These are phyloP conservation scores for Drosophila santomea DNA, from an alignment of 1,140 invertebrate genomes.

Conservation along the genomic window DNA sequence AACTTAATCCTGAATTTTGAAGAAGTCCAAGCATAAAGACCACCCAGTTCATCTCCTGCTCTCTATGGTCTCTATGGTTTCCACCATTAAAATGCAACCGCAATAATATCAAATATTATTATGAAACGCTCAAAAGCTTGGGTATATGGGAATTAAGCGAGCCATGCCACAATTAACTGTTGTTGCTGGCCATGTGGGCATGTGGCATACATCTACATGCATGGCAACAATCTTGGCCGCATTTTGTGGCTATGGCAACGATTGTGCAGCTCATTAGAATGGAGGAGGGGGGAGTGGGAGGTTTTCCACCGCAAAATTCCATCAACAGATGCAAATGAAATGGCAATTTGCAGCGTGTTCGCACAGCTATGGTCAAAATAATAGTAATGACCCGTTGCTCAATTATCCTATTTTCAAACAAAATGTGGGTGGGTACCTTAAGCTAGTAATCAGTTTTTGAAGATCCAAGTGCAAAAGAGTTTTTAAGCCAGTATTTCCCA, in stretches of 20 bases:
- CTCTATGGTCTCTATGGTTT: not conserved
- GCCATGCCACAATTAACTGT: conserved; percentile 42
- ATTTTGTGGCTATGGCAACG: conserved; percentile 31
- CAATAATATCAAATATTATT: conserved; percentile 17
- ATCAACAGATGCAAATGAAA: conserved; percentile 56
- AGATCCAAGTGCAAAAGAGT: not conserved
- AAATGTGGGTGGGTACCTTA: too few species aligned
- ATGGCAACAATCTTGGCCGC: conserved; percentile 14
- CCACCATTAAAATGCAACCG: conserved; percentile 5
- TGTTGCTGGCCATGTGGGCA: not conserved
- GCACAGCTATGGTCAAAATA: not conserved
- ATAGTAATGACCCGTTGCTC: not conserved
- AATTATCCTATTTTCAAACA: too few species aligned
- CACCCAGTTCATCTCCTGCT: not conserved
- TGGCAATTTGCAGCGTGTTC: conserved; percentile 39
- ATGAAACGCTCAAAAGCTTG: conserved; percentile 9
- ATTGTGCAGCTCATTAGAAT: conserved; percentile 35
- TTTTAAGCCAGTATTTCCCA: not conserved
- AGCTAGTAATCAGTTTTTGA: too few species aligned
- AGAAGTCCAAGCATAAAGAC: not conserved
- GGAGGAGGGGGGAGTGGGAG: not conserved
- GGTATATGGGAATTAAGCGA: conserved; percentile 16
- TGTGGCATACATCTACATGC: not conserved
- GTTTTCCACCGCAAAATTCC: conserved; percentile 42
- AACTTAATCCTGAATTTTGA: too few species aligned